A percentile compares a stretch with the other conserved stretches of the same genome.
Evolutionary conservation across 2,888 invertebrate species (phyloP).

Genomic region (Plagiodera versicolora): DNA sequence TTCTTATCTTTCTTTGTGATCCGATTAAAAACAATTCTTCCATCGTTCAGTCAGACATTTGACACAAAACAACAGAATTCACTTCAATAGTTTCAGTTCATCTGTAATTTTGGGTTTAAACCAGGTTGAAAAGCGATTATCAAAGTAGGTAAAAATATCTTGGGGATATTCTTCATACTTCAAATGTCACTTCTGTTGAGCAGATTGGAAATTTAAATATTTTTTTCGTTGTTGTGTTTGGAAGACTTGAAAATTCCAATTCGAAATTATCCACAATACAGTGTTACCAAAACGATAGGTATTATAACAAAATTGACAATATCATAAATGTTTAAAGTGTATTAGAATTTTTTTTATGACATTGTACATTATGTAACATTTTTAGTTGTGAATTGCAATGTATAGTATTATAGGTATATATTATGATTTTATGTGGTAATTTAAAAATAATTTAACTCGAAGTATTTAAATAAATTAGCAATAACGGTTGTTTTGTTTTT

Average conservation of each 20-base stretch:
- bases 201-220: too few relatives aligned
- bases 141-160: not conserved
- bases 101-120: not conserved
- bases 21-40: too few relatives aligned
- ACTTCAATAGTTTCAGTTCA: not conserved
- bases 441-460: not conserved
- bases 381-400: not conserved
- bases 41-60: too few relatives aligned
- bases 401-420: not conserved
- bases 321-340: conserved; percentile 23
- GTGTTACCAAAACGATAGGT: not conserved
- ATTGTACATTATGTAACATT: conserved; percentile 19
- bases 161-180: not conserved
- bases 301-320: conserved; percentile 25
- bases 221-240: too few relatives aligned
- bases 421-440: not conserved
- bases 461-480: not conserved
- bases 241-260: too few relatives aligned
- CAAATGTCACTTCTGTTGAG: too few relatives aligned
- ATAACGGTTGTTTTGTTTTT: not conserved
- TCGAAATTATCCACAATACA: not conserved
- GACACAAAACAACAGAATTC: too few relatives aligned
- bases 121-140: not conserved
- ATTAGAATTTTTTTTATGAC: conserved; percentile 16
- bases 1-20: too few relatives aligned